A percentile compares a stretch with the other conserved stretches of the same genome.
Conservation (phyloP, 2,888 invertebrate species). For the Parnassius smintheus region DNA sequence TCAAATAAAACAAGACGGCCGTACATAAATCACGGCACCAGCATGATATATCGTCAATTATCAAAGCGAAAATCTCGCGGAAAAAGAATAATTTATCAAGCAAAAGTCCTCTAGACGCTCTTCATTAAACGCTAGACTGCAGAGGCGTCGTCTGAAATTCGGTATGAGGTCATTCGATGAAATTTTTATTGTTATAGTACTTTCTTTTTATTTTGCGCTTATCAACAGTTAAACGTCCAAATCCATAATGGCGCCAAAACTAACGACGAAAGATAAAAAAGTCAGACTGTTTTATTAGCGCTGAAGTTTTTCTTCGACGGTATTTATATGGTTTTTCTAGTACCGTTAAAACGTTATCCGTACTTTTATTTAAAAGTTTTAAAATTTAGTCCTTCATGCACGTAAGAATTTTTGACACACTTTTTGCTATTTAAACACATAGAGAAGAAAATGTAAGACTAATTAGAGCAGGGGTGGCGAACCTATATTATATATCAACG, state of each 20-base stretch:
- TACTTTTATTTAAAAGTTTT: too few relatives aligned
- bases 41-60: constrained; percentile 19
- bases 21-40: constrained; percentile 19
- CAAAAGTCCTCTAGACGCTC: constrained; percentile 52
- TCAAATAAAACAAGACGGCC: constrained; percentile 8
- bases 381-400: too few relatives aligned
- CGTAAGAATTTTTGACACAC: too few relatives aligned
- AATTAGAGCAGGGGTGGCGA: too few relatives aligned
- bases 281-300: not conserved
- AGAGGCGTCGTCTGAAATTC: constrained; percentile 31
- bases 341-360: too few relatives aligned
- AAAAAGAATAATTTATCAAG: constrained; percentile 55
- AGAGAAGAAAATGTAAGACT: too few relatives aligned
- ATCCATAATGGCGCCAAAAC: constrained; percentile 8
- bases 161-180: constrained; percentile 26
- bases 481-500: too few relatives aligned
- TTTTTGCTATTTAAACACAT: too few relatives aligned
- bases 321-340: too few relatives aligned
- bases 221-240: constrained; percentile 15
- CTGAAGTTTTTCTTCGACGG: not conserved
- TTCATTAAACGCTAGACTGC: constrained; percentile 37
- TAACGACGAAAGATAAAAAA: constrained; percentile 11
- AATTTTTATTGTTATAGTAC: constrained; percentile 29
- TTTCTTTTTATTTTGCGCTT: constrained; percentile 18
- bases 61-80: constrained; percentile 20